Base-by-base conservation (phyloP, 2,113 vertebrate genomes). In the Pipa parva region DNA sequence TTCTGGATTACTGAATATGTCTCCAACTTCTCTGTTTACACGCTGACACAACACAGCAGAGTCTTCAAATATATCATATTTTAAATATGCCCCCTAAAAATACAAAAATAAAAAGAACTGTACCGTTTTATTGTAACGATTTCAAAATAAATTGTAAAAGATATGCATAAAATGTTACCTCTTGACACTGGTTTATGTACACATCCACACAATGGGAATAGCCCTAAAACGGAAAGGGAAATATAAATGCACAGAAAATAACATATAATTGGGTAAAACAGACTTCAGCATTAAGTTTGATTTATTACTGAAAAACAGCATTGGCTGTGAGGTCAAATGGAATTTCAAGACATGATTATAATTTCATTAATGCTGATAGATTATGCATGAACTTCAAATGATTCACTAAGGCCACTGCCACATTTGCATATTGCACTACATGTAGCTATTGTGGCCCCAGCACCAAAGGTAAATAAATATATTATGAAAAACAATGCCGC, bases 151-250 rank as follows among this genome's bases (percentile, higher is more conserved):
- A 15, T 24, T 6, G 2, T 50, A 2, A 10, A 21, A 15, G 4
- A 45, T 3, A 10, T 22, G 4, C 13, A 13, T 54, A 8, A 39
- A 11, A 24, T 50, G 60, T 90, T 88, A 97, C 97, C 87, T 99
- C 97, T 79, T 99, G 97, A 84, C 96, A 98, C 76, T 99, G 97
- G 77, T 97, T 98, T 84, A 99, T 99, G 77, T 99, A 99, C 76
- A 99, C 97, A 76, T 99, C 97, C 73, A 99, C 95, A 67, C 97
- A 99, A 78, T 99, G 95, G 71, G 97, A 97, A 80, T 99, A 99
- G 73, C 97, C 97, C 97, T 99, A 72, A 27, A 75, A 33, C 86
- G 48, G 68, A 1, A 71, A 3, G 42, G 42, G 36, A 4, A 18
- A 25, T 15, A 54, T 2, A 39, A 12, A 54, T 51, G 7, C 42